Base-by-base conservation (phyloP, 1,140 invertebrate species). In the Eriosoma lanigerum region DNA sequence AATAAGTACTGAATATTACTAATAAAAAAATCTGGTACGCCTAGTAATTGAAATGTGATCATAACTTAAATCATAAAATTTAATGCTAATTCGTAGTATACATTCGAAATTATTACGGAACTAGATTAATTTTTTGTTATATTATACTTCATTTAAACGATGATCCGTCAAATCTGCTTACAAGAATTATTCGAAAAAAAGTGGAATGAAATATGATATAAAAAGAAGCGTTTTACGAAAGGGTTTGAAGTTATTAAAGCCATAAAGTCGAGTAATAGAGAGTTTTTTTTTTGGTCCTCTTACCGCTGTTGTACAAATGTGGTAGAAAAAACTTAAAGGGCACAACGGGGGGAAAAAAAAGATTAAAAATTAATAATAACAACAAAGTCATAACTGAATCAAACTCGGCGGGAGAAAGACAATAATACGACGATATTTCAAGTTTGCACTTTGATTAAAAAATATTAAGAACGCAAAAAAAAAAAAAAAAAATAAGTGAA, bases 281-380 rank as follows among this genome's bases (percentile, higher is more conserved):
- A 56, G 54, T 62, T 78, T 78, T 78, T 75, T 75, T 60, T 62
- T 46, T n/a, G 10, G 29, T 46, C 75, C 58, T 21, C 24, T 17
- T 38, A 21, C 44, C 38, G 21, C 10, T 21, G 10, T 12, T 3
- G 54, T 60, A 60, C 56, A 21, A 78, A 78, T 78, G 75, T 60
- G 75, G 56, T 78, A 17, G 13, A 48, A 78, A 78, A 76, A 78
- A 62, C 38, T 78, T 78, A n/a, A 78, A 62, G 56, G 56, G 54
- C 52, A 21, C 72, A 21, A 24, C 38, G 56, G 32, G 38, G 52
- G 29, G 1, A 6, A 1, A 6, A 1, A 44, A 78, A 60, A 78
- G 75, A 78, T 78, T 78, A 78, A 78, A 78, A 78, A 78, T 78
- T 78, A 78, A 78, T 78, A 78, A 78, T 46, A 78, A 78, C 75